These are phyloP conservation scores for Eupleurogrammus muticus DNA, from an alignment of 2,797 vertebrate genomes.

Conservation along the genomic window DNA sequence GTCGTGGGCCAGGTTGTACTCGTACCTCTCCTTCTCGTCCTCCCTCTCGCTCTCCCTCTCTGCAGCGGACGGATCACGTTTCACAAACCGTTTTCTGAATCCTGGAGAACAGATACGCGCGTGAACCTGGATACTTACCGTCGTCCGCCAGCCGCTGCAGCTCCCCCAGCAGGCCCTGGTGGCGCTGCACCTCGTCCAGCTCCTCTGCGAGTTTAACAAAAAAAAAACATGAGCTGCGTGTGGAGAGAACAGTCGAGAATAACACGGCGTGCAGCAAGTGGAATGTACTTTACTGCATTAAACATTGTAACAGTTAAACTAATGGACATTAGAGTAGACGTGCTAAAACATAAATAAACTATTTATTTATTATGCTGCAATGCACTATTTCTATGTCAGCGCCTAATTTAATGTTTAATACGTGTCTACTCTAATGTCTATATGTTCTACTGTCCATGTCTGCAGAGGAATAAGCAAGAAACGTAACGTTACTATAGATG, in stretches of 20 bases:
- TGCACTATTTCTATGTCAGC: no score
- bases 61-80: slow-evolving; percentile 40
- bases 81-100: no score
- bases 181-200: slow-evolving; percentile 79
- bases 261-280: background rate
- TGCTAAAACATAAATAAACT: no score
- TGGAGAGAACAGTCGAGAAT: background rate
- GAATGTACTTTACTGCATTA: no score
- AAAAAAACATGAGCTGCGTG: slow-evolving; percentile 17
- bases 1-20: slow-evolving; percentile 60
- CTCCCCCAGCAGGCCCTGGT: slow-evolving; percentile 83
- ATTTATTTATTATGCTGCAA: no score
- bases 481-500: no score
- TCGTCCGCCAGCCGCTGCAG: slow-evolving; percentile 81
- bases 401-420: no score
- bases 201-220: slow-evolving; percentile 75
- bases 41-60: slow-evolving; percentile 66
- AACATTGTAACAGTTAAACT: no score
- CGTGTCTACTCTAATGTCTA: no score
- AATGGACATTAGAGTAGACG: no score
- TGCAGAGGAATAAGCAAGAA: no score
- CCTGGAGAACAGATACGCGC: background rate
- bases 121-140: slow-evolving; percentile 60
- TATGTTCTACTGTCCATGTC: no score
- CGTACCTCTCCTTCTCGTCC: slow-evolving; percentile 48